Evolutionary conservation across 2,888 invertebrate genomes (phyloP).

Genomic region (Beris morrisii): DNA sequence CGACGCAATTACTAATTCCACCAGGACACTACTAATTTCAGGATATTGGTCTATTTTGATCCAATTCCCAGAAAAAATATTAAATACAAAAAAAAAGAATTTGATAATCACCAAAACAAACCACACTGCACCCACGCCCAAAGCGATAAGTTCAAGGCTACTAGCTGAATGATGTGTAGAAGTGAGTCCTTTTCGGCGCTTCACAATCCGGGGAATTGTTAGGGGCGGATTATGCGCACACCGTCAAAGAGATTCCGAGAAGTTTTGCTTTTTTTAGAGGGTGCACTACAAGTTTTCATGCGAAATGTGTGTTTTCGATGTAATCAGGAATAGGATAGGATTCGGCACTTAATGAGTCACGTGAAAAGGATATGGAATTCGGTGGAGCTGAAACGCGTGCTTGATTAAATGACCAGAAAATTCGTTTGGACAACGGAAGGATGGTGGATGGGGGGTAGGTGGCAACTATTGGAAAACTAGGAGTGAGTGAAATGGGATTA

Average conservation of each 20-base stretch:
- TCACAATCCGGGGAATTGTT: not conserved
- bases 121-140: slow-evolving; percentile 36
- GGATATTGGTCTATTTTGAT: not conserved
- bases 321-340: too few species aligned
- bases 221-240: slow-evolving; percentile 16
- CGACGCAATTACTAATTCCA: not conserved
- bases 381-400: too few species aligned
- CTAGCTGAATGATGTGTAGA: slow-evolving; percentile 21
- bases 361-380: too few species aligned
- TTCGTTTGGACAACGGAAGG: too few species aligned
- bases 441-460: too few species aligned
- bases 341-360: too few species aligned
- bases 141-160: slow-evolving; percentile 39
- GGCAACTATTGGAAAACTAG: too few species aligned
- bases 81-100: not conserved
- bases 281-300: too few species aligned
- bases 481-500: too few species aligned
- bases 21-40: not conserved
- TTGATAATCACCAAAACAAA: slow-evolving; percentile 35
- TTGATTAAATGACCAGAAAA: too few species aligned
- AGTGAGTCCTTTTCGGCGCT: not conserved
- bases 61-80: not conserved
- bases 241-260: not conserved
- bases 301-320: too few species aligned
- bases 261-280: too few species aligned